Base-by-base conservation (phyloP, 2,113 vertebrate genomes). In the Saccopteryx leptura region DNA sequence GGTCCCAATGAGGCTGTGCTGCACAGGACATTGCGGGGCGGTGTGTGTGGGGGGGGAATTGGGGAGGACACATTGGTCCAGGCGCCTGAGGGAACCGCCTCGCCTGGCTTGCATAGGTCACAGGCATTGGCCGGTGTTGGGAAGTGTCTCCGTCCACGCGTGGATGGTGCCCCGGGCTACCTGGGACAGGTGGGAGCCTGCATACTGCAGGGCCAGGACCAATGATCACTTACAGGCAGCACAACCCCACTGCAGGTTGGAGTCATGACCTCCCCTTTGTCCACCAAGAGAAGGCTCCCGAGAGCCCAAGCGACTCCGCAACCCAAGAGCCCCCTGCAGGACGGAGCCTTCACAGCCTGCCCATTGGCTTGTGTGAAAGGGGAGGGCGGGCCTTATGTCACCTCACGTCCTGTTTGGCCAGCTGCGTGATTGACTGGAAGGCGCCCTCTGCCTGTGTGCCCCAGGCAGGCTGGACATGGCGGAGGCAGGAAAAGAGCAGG, bases 371-470 rank as follows among this genome's bases (percentile, higher is more conserved):
- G n/a, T 39, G 4, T 5, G 3, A 5, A 1, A 12, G 46, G 18
- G n/a, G 24, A 58, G 74, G 96, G 80, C 4, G 96, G 90, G 85
- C 28, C 79, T 88, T 71, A 78, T 19, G n/a, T 12, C 18, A 1
- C 1, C 12, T 52, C 0, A 13, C 58, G 76, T 92, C 14, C 75
- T 93, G 97, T 94, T 97, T 17, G 19, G 1, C 2, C 52, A 6
- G 66, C 8, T 6, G 5, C 0, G 9, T 0, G 4, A 58, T n/a
- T 52, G 63, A 12, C 60, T 39, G 39, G 39, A 39, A 6, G 18
- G 0, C 12, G 1, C 61, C 24, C 31, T 0, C 17, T 0, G 33
- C 23, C 58, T 4, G 9, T 21, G 8, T 13, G 2, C 1, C 0
- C 13, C 7, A 0, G 0, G 33, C 39, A 17, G 0, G 2, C 4